Evolutionary conservation across 1,140 invertebrate genomes (phyloP).

Genomic region (Hylyphantes graminicola): DNA sequence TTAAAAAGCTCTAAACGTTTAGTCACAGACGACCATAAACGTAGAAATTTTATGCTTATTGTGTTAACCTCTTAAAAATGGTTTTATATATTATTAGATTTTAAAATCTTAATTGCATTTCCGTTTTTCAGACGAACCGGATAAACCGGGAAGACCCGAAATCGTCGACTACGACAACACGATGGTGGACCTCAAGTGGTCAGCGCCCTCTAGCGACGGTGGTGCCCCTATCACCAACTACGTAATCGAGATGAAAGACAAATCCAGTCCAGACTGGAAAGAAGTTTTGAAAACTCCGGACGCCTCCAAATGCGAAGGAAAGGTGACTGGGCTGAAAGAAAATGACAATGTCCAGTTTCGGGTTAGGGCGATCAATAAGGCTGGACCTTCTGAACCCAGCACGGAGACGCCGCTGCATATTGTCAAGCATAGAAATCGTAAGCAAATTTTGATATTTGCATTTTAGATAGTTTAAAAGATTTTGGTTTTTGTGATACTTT

Average conservation of each 20-base stretch:
- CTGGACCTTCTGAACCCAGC: constrained; percentile 80
- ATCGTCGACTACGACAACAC: constrained; percentile 97
- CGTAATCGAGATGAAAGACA: constrained; percentile 92
- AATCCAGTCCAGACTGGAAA: constrained; percentile 93
- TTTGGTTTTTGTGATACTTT: neutral
- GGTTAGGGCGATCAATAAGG: constrained; percentile 72
- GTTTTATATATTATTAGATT: no score
- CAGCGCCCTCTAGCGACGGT: constrained; percentile 82
- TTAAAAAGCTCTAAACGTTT: no score
- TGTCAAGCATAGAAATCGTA: constrained; percentile 85
- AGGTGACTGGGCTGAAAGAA: constrained; percentile 88
- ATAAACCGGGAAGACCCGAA: constrained; percentile 88
- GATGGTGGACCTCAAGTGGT: constrained; percentile 88
- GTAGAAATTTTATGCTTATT: no score
- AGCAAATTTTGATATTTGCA: constrained; percentile 66
- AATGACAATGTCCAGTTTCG: constrained; percentile 91
- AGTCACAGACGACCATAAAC: no score
- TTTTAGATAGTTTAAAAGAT: neutral
- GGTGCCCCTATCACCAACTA: constrained; percentile 88
- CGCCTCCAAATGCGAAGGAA: constrained; percentile 80
- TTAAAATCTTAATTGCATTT: no score
- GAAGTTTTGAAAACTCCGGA: constrained; percentile 83
- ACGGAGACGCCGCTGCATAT: constrained; percentile 87
- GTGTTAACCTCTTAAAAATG: no score
- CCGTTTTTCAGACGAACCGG: constrained; percentile 81